Conservation (phyloP, 2,113 vertebrate genomes). For the Psilopsiagon aymara region DNA sequence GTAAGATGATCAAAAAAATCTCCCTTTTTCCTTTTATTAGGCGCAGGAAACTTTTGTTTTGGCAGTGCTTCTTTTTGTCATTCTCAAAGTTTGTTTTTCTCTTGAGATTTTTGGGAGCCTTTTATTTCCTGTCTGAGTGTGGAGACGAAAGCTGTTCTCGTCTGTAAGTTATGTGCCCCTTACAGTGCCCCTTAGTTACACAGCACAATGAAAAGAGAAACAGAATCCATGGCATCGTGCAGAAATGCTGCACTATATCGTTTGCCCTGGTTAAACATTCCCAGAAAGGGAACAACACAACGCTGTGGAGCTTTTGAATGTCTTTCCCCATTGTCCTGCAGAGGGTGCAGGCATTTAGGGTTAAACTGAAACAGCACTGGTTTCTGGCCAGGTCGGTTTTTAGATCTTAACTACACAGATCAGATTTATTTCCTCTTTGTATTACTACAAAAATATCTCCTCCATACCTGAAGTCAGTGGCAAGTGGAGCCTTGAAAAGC, state of each 20-base stretch:
- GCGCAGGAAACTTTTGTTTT: background rate
- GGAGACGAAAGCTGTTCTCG: conserved; percentile 10
- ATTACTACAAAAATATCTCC: background rate
- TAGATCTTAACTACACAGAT: background rate
- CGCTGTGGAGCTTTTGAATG: background rate
- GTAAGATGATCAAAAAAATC: background rate
- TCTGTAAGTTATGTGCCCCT: conserved; percentile 36
- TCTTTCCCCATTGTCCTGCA: background rate
- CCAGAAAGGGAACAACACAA: conserved; percentile 48
- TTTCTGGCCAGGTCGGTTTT: background rate
- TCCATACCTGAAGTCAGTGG: background rate
- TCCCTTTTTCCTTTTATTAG: background rate
- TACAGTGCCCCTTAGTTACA: conserved; percentile 61
- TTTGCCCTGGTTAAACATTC: conserved; percentile 55
- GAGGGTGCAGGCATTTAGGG: background rate
- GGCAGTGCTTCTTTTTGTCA: conserved; percentile 13
- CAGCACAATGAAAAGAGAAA: conserved; percentile 50
- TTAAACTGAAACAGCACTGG: background rate
- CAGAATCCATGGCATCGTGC: conserved; percentile 46
- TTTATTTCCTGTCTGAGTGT: conserved; percentile 36
- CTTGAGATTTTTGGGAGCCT: background rate
- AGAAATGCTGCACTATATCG: conserved; percentile 37
- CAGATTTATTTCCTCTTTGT: background rate
- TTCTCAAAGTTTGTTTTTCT: conserved; percentile 23
- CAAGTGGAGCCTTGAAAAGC: background rate